A percentile compares a stretch with the other conserved stretches of the same genome.
Evolutionary conservation across 2,888 invertebrate genomes (phyloP).

Genomic region (Diplazon laetatorius): DNA sequence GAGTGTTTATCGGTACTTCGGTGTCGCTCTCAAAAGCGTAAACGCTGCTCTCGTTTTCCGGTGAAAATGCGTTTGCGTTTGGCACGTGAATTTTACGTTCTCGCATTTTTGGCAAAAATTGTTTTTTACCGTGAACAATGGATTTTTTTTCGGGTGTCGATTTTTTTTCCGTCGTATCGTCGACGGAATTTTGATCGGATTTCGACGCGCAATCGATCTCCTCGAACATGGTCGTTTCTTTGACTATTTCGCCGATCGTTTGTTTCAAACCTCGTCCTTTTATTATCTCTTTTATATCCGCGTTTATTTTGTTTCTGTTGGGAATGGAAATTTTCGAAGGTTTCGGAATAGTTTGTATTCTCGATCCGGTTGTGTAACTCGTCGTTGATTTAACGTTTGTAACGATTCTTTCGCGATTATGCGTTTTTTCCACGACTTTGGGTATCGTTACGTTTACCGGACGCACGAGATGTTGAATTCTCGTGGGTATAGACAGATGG

Average conservation of each 20-base stretch:
- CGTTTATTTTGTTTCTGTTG: slow-evolving; percentile 70
- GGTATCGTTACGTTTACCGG: slow-evolving; percentile 81
- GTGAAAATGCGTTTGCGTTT: slow-evolving; percentile 86
- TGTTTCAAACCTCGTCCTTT: slow-evolving; percentile 77
- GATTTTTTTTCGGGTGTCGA: slow-evolving; percentile 64
- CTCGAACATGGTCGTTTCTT: slow-evolving; percentile 67
- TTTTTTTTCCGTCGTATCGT: slow-evolving; percentile 73
- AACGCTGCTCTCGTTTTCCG: slow-evolving; percentile 88
- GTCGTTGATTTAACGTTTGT: too few species aligned
- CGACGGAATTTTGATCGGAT: slow-evolving; percentile 73
- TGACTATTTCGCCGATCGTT: too few species aligned
- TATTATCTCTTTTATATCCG: slow-evolving; percentile 71
- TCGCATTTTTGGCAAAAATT: slow-evolving; percentile 85
- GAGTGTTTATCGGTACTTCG: slow-evolving; percentile 85
- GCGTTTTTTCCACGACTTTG: slow-evolving; percentile 72
- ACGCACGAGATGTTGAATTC: slow-evolving; percentile 80
- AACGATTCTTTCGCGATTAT: slow-evolving; percentile 50
- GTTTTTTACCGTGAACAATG: too few species aligned
- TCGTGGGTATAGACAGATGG: slow-evolving; percentile 80
- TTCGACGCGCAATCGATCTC: slow-evolving; percentile 73
- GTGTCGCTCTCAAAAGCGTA: slow-evolving; percentile 89
- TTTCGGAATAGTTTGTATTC: slow-evolving; percentile 58
- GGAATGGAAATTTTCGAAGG: slow-evolving; percentile 52
- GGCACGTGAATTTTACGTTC: slow-evolving; percentile 83
- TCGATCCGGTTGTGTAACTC: slow-evolving; percentile 44